A percentile compares a stretch with the other conserved stretches of the same genome.
These are phyloP conservation scores for Nomada ferruginata DNA, from an alignment of 2,888 invertebrate genomes.

Conservation along the genomic window DNA sequence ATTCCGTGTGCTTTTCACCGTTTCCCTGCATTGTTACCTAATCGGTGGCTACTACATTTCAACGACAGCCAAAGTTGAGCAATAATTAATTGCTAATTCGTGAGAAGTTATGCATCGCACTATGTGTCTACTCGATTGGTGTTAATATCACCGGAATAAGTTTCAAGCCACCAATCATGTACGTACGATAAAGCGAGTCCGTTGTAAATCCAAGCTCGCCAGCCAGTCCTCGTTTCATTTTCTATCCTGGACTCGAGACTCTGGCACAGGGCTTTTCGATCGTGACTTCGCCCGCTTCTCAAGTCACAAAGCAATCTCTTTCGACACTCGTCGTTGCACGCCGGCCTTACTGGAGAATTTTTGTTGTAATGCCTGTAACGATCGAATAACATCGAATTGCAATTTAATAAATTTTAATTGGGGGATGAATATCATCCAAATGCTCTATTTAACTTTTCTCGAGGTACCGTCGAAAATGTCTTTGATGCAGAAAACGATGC, in stretches of 20 bases:
- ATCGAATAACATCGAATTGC: background rate
- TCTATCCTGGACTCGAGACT: conserved; percentile 93
- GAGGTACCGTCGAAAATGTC: too few species aligned
- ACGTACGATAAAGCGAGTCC: conserved; percentile 95
- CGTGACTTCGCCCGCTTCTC: conserved; percentile 94
- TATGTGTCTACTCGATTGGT: conserved; percentile 66
- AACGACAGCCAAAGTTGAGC: background rate
- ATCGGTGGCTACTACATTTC: background rate
- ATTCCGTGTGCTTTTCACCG: too few species aligned
- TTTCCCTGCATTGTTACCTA: too few species aligned
- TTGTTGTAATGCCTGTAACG: conserved; percentile 92
- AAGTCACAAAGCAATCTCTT: conserved; percentile 94
- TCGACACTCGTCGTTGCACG: conserved; percentile 93
- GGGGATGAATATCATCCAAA: background rate
- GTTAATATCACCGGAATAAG: conserved; percentile 65
- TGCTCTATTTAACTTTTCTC: too few species aligned
- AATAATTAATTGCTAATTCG: background rate
- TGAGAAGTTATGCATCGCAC: background rate
- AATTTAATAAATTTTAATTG: background rate
- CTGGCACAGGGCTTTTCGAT: conserved; percentile 92
- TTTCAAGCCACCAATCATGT: conserved; percentile 76
- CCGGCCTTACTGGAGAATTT: conserved; percentile 92
- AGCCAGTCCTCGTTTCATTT: conserved; percentile 90
- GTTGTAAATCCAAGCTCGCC: conserved; percentile 95
- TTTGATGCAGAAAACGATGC: too few species aligned